Evolutionary conservation across 2,888 invertebrate genomes (phyloP), one percentile per base, ranked within the genome.

Genomic region (Drosophila vallismaia): DNA sequence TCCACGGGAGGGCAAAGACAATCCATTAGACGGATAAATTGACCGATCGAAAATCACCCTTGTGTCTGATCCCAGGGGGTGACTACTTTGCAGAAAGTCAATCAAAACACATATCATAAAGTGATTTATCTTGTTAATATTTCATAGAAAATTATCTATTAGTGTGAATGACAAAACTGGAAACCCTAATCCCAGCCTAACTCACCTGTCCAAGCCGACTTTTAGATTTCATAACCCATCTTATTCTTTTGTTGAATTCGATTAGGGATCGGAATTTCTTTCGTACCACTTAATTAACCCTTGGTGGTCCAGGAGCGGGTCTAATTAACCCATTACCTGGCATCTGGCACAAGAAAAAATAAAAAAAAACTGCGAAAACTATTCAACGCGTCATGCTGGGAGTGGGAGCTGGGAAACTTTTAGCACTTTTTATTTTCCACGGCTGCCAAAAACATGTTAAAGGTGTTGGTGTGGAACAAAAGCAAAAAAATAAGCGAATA

Each of bases 301-400:
- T 38, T 24, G 62, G 51, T 33, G 26, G 74, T 46, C 70, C 69
- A 52, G 72, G 63, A 60, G 42, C 48, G 52, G 66, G 55, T 62
- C 58, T 87, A 85, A 82, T 82, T 82, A 82, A 85, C 85, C 76
- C 79, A 81, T 80, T 81, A 84, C 79, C 72, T 70, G 50, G 66
- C 71, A 60, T 69, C 66, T 57, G 52, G 72, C 75, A 66, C 49
- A 50, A 31, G 40, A 63, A 53, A 51, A 71, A 63, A 53, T 42
- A 52, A 19, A 63, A 71, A 57, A 67, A 57, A 67, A 55, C 38
- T 49, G 51, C 48, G 38, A 62, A 75, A 70, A 74, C 75, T 60
- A 74, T 84, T 76, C 76, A 71, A 69, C 67, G 64, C 71, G 70
- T 81, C 86, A 83, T 83, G 84, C 73, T 73, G 66, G 73, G 26